These are phyloP conservation scores for Microtus ochrogaster DNA, from an alignment of 2,113 vertebrate species.

Conservation along the genomic window DNA sequence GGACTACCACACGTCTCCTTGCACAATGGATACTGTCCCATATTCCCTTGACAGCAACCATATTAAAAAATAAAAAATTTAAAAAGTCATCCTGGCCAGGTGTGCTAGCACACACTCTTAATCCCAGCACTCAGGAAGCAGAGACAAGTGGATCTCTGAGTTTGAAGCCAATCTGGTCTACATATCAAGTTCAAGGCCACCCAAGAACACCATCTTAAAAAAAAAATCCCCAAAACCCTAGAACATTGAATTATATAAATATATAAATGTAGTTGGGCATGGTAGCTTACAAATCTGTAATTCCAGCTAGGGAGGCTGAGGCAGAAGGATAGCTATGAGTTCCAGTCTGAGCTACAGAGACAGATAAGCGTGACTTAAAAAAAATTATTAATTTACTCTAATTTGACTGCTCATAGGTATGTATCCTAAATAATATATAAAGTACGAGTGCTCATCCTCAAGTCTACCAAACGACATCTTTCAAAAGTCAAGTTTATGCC, in stretches of 20 bases:
- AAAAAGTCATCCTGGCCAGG: not conserved
- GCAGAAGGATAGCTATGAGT: not conserved
- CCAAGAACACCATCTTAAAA: not conserved
- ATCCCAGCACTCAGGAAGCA: not conserved
- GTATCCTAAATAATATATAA: not conserved
- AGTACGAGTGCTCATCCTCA: not conserved
- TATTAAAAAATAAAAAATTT: not conserved
- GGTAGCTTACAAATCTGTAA: not conserved
- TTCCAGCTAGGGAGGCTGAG: not conserved
- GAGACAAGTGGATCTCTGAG: not conserved
- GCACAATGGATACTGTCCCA: not conserved
- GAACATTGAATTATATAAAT: not conserved
- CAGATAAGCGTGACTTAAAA: not conserved
- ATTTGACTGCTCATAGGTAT: not conserved
- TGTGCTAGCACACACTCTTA: not conserved
- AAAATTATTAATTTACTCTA: not conserved
- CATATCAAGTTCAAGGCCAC: not conserved
- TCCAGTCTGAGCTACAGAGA: not conserved
- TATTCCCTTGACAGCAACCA: not conserved
- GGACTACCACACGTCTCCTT: not conserved
- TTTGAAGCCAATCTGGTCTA: not conserved
- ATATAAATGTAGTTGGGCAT: not conserved
- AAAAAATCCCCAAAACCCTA: not conserved
- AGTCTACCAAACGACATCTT: slow-evolving; percentile 28
- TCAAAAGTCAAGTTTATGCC: slow-evolving; percentile 32